phyloP scores from a whole-genome alignment of 2,113 vertebrate species.

The Megaceryle torquata region DNA sequence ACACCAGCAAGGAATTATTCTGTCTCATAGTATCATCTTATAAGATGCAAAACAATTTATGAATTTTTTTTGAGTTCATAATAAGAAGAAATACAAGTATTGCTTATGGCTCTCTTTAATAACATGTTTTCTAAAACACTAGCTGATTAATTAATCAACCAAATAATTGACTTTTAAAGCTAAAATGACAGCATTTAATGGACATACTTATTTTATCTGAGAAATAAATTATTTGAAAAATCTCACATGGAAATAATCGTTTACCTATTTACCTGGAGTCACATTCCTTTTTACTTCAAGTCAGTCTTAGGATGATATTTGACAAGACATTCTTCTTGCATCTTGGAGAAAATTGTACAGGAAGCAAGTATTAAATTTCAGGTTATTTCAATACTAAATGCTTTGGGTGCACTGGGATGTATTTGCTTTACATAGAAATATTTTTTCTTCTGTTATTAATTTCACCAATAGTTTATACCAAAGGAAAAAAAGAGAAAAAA shows the following conservation, averaged over 20 bases:
- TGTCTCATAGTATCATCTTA: background rate
- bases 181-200: background rate
- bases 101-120: background rate
- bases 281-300: background rate
- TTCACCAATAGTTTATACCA: background rate
- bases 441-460: background rate
- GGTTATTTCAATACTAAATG: background rate
- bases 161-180: background rate
- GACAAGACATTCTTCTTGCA: background rate
- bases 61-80: background rate
- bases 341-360: slow-evolving; percentile 1
- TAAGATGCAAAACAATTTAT: background rate
- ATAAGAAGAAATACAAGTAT: background rate
- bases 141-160: background rate
- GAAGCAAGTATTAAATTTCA: background rate
- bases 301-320: background rate
- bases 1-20: background rate
- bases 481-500: background rate
- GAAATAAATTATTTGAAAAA: background rate
- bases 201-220: background rate
- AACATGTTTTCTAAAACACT: background rate
- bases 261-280: background rate
- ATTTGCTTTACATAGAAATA: background rate
- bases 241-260: background rate
- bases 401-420: background rate